Base-by-base conservation (phyloP, 2,888 invertebrate genomes). In the Steinernema carpocapsae region DNA sequence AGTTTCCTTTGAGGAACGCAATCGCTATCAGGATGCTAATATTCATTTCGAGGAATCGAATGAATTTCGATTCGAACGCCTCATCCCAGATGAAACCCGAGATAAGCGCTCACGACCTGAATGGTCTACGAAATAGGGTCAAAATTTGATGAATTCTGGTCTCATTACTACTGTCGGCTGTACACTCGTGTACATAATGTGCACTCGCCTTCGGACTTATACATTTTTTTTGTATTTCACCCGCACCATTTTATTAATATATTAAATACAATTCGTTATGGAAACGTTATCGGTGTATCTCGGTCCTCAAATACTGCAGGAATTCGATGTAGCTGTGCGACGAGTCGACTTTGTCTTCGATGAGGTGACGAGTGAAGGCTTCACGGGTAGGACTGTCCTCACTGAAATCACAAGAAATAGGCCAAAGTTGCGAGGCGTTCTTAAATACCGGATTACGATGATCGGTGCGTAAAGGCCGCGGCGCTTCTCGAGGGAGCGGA, bases 301-400 rank as follows among this genome's bases (percentile, higher is more conserved):
- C 86, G 52, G 81, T 78, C 74, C 81, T 80, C 59, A 90, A 76
- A 90, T 96, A 95, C 89, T 97, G 96, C 88, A 99, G 91, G 90
- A 99, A 99, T 91, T 99, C 97, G 89, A 94, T 94, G 90, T 97
- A 97, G 82, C 95, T 95, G 90, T 95, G 92, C 73, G 94, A 92
- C 75, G 93, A 93, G 88, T 99, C 97, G 78, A 93, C 92, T 86
- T 96, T 91, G 89, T 99, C 99, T 89, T 99, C 97, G 70, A 96
- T 91, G 86, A 99, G 91, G 84, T 92, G 92, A 87, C 95, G 94
- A 78, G 93, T 92, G 90, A 99, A 95, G 82, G 92, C 88, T 74
- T 91, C 91, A 80, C 94, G 91, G 75, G 92, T 91, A 74, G 93
- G 93, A 83, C 95, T 94, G 89, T 95, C 95, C 88, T 99, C 97